These are phyloP conservation scores for Hermatobates lingyangjiaoensis DNA, from an alignment of 1,140 invertebrate genomes.

Conservation along the genomic window DNA sequence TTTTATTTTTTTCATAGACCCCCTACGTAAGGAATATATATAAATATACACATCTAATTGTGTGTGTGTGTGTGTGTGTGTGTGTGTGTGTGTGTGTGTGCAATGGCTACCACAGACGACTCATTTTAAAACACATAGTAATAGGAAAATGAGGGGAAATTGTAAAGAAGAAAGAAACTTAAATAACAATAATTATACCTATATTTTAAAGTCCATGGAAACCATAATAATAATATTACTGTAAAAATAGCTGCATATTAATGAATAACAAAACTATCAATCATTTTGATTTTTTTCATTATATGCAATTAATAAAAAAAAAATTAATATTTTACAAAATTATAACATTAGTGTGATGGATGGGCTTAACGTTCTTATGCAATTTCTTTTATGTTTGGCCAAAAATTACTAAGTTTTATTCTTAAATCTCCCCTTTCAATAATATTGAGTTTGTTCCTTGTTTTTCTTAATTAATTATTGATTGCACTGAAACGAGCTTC, in stretches of 20 bases:
- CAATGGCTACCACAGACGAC: no score
- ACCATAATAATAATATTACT: not conserved
- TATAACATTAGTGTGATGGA: not conserved
- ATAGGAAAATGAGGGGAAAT: no score
- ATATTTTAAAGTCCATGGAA: not conserved
- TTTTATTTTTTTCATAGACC: no score
- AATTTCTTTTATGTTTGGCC: not conserved
- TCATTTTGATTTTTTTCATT: not conserved
- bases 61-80: no score
- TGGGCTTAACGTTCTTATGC: not conserved
- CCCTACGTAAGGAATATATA: no score
- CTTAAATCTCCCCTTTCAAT: not conserved
- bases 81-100: no score
- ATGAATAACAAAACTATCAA: not conserved
- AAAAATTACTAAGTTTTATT: not conserved
- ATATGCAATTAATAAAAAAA: not conserved
- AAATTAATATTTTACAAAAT: not conserved
- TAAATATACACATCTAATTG: no score
- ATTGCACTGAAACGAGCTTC: not conserved
- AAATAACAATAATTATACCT: no score
- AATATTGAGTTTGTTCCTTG: not conserved
- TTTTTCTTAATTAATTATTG: not conserved
- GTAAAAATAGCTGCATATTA: not conserved
- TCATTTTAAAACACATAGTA: no score
- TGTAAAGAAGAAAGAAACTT: no score